Base-by-base conservation (phyloP, 2,113 vertebrate species). In the Stigmatopora argus region DNA sequence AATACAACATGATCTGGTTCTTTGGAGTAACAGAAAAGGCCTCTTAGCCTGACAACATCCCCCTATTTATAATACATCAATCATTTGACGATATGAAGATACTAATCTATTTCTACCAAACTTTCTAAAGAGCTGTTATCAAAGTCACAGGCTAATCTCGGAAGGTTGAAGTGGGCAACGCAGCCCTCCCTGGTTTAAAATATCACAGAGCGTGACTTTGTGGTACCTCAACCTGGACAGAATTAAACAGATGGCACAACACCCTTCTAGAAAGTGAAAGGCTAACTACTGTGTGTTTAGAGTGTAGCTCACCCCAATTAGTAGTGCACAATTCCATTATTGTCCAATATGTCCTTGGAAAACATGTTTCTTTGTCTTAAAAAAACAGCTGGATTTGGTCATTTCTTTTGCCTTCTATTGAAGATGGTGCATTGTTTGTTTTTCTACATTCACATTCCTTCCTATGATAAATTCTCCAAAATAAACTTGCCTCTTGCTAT, bases 71-170 rank as follows among this genome's bases (percentile, higher is more conserved):
- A 61, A 38, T 64, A 64, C 17, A 19, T 12, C 10, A 61, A 15
- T 34, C 47, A 21, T 14, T 38, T 64, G 60, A 64, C 78, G 70
- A 78, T 73, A 62, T 64, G 71, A 60, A 75, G 66, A 71, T 64
- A 31, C 26, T 31, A 63, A 78, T 71, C 81, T 89, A 88, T 90
- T 87, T 90, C 72, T 41, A 68, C 59, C 72, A 10, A 62, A 38
- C 71, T 85, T 82, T 82, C 79, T 57, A 60, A 85, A 78, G 74
- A 74, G 49, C 45, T 13, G 66, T 70, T 65, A 75, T 85, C 72
- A 81, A 64, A 82, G 73, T 70, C 38, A 26, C 62, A 72, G 65
- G 71, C 81, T 85, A 86, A 89, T 87, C 82, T 79, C 83, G 78
- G 84, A 80, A 65, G 59, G 65, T 66, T 60, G 65, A 63, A 57